Evolutionary conservation across 2,113 vertebrate species (phyloP).

Genomic region (Brachyhypopomus gauderio): DNA sequence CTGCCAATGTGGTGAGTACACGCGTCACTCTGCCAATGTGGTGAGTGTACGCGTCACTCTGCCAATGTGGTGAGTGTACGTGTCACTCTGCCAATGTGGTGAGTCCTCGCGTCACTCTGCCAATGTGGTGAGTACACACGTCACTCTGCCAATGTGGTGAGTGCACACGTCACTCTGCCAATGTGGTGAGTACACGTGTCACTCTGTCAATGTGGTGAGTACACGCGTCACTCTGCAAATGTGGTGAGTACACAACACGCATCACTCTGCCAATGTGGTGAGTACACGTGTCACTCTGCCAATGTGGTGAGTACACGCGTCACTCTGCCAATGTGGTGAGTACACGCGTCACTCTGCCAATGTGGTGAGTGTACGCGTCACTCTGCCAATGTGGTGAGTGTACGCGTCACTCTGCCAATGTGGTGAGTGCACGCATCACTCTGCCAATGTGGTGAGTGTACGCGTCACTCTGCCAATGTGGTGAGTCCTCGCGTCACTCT

Average conservation of each 20-base stretch:
- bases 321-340: constrained; percentile 20
- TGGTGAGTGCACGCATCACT: constrained; percentile 8
- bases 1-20: constrained; percentile 8
- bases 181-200: constrained; percentile 6
- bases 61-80: constrained; percentile 10
- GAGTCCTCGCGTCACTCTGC: background rate
- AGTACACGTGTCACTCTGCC: constrained; percentile 7
- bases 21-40: constrained; percentile 19
- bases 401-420: constrained; percentile 13
- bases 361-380: constrained; percentile 11
- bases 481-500: constrained; percentile 1
- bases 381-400: constrained; percentile 7
- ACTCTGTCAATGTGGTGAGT: constrained; percentile 21
- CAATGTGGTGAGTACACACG: constrained; percentile 8
- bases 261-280: constrained; percentile 8
- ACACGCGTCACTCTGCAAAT: constrained; percentile 6
- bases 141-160: constrained; percentile 17
- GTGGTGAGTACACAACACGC: constrained; percentile 8
- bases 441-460: constrained; percentile 6
- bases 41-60: constrained; percentile 1
- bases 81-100: constrained; percentile 11
- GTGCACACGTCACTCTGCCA: constrained; percentile 1
- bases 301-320: constrained; percentile 6
- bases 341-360: constrained; percentile 4
- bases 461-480: constrained; percentile 19